Evolutionary conservation across 2,797 vertebrate species (phyloP), one percentile per base, ranked within the genome.

Genomic region (Paedocypris micromegethes): DNA sequence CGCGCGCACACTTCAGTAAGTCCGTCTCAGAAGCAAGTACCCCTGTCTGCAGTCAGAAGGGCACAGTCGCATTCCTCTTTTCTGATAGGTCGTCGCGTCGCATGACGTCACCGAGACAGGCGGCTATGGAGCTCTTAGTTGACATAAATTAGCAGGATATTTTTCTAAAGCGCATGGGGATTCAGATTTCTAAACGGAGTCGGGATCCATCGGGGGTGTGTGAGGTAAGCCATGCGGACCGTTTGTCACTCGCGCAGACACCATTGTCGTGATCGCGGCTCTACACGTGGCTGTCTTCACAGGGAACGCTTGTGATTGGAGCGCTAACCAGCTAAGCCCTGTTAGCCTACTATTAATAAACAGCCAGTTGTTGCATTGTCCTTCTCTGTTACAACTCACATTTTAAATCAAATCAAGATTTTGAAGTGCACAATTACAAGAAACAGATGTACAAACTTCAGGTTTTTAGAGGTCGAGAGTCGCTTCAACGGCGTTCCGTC

Each of bases 111-210:
- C 5, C 23, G 40, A 57, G 51, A 57, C 6, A 37, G 68, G 53
- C 46, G 2, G 37, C 40, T 50, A 52, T 9, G 9, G 39, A 2
- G 2, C 23, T 40, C 46, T 64, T 70, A 53, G 57, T 47, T 70
- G 68, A 63, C 68, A 70, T 38, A 63, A 0, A 51, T 57, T 9
- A 41, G 57, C 51, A 39, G 68, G 46, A 63, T 39, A 56, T 55
- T 58, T 69, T 42, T 63, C 39, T 63, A 46, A 50, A 40, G 45
- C 63, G 62, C 46, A 70, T 70, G 68, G 68, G 4, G 53, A 23
- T 70, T 50, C 57, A 70, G 40, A 70, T 88, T 80, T 81, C 81
- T 64, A 58, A 84, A 85, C 81, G 6, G 52, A n/a, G 45, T 41
- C 44, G 46, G 40, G 46, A 48, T 50, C 40, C 44, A 70, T 41